These are phyloP conservation scores for Conger conger DNA, from an alignment of 2,113 vertebrate species.

Conservation along the genomic window DNA sequence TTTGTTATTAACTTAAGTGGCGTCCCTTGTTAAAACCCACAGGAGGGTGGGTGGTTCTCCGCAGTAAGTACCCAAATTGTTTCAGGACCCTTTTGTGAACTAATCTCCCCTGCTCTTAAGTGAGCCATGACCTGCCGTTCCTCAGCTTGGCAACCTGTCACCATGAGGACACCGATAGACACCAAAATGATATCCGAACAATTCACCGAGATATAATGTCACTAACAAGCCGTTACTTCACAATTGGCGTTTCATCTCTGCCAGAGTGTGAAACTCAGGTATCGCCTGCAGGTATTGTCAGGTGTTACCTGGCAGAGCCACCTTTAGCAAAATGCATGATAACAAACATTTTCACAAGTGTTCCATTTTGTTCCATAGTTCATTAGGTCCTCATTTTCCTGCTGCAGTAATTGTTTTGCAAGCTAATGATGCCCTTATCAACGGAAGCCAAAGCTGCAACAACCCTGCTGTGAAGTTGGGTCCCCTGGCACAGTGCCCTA, in stretches of 20 bases:
- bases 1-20: too few relatives aligned
- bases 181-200: neutral
- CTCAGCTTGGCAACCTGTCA: neutral
- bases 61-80: too few relatives aligned
- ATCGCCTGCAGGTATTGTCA: neutral
- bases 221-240: too few relatives aligned
- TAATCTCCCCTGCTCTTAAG: too few relatives aligned
- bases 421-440: neutral
- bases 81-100: too few relatives aligned
- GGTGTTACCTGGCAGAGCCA: neutral
- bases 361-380: neutral
- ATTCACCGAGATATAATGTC: too few relatives aligned
- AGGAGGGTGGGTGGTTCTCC: too few relatives aligned
- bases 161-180: neutral
- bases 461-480: neutral
- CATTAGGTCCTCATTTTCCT: neutral
- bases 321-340: neutral
- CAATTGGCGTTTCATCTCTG: neutral
- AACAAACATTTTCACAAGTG: neutral
- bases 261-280: neutral
- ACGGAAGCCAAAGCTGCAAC: neutral
- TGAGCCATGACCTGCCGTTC: neutral
- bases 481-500: too few relatives aligned
- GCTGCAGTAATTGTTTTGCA: neutral
- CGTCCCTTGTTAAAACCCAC: too few relatives aligned